Percentiles rank a stretch among this genome's conserved stretches.
Evolutionary conservation across 2,113 vertebrate species (phyloP).

Genomic region (Argyrosomus japonicus): DNA sequence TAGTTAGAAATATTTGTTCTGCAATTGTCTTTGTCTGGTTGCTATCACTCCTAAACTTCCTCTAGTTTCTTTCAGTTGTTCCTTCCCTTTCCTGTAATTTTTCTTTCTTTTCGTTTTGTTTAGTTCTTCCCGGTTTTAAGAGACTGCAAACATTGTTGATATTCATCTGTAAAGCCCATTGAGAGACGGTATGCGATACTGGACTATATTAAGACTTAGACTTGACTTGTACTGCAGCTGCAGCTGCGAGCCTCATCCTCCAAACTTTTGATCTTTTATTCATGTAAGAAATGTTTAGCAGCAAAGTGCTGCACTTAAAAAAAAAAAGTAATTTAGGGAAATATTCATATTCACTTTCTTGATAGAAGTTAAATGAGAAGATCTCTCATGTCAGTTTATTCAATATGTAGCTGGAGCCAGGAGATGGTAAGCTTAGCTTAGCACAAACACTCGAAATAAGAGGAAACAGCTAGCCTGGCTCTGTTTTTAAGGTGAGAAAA

Average conservation of each 20-base stretch:
- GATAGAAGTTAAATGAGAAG: not conserved
- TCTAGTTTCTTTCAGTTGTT: constrained; percentile 4
- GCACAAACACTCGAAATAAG: not conserved
- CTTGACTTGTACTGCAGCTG: not conserved
- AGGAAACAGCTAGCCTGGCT: not conserved
- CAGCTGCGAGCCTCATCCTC: not conserved
- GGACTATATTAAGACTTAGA: not conserved
- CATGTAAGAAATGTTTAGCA: not conserved
- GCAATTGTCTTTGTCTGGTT: not conserved
- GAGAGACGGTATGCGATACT: not conserved
- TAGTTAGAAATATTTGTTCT: not conserved
- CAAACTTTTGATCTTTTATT: not conserved
- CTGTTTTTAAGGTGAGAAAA: not conserved
- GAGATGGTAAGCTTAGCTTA: constrained; percentile 9
- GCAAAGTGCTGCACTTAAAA: not conserved
- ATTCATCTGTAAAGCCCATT: not conserved
- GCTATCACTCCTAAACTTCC: constrained; percentile 3
- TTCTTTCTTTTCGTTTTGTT: not conserved
- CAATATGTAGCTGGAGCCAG: not conserved
- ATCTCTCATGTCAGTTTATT: not conserved
- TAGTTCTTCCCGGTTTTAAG: not conserved
- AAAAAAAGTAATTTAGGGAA: not conserved
- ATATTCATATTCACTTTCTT: not conserved
- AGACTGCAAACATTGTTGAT: constrained; percentile 6
- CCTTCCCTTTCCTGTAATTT: not conserved